Evolutionary conservation across 2,888 invertebrate genomes (phyloP).

Genomic region (Anaspis maculata): DNA sequence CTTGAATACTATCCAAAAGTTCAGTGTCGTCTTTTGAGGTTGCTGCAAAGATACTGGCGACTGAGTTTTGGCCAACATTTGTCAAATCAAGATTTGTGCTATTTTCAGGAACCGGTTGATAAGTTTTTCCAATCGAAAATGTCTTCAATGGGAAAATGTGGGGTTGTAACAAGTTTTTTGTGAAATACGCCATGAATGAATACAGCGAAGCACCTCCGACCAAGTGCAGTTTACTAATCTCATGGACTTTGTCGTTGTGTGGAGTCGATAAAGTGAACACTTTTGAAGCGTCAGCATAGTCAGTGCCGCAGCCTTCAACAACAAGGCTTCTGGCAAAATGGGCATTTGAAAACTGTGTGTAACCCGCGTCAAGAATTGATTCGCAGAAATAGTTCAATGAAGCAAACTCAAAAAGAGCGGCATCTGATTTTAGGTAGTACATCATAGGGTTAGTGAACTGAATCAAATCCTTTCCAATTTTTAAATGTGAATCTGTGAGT

Average conservation of each 20-base stretch:
- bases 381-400: slow-evolving; percentile 47
- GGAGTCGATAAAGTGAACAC: slow-evolving; percentile 47
- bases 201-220: slow-evolving; percentile 66
- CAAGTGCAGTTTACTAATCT: slow-evolving; percentile 58
- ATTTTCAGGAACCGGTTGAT: slow-evolving; percentile 43
- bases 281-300: slow-evolving; percentile 48
- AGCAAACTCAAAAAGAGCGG: slow-evolving; percentile 62
- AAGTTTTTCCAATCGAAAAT: slow-evolving; percentile 64
- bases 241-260: slow-evolving; percentile 39
- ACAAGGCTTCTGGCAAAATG: slow-evolving; percentile 71
- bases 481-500: slow-evolving; percentile 46
- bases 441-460: slow-evolving; percentile 51
- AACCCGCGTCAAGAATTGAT: slow-evolving; percentile 45
- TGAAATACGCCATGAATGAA: slow-evolving; percentile 65
- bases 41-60: slow-evolving; percentile 57
- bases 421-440: slow-evolving; percentile 58
- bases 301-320: slow-evolving; percentile 62
- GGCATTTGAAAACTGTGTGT: slow-evolving; percentile 61
- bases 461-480: slow-evolving; percentile 51
- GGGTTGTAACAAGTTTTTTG: slow-evolving; percentile 56
- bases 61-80: slow-evolving; percentile 60
- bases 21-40: slow-evolving; percentile 40
- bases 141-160: slow-evolving; percentile 60
- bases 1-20: slow-evolving; percentile 50
- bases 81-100: slow-evolving; percentile 45